These are phyloP conservation scores for Galerucella calmariensis DNA, from an alignment of 2,888 invertebrate genomes.

Conservation along the genomic window DNA sequence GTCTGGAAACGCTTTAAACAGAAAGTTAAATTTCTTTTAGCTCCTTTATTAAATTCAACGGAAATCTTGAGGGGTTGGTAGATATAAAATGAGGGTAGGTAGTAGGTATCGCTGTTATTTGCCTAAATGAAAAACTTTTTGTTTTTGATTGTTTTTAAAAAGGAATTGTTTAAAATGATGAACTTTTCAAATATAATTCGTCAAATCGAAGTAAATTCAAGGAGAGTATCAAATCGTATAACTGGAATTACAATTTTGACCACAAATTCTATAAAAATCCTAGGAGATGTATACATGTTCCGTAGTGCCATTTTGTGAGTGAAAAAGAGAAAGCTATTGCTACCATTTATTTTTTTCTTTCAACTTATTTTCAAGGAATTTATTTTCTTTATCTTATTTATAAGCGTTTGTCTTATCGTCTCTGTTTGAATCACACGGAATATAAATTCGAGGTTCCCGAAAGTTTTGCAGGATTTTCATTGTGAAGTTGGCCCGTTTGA, in stretches of 20 bases:
- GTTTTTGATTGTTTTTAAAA: neutral
- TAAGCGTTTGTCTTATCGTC: too few relatives aligned
- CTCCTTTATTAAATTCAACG: conserved; percentile 1
- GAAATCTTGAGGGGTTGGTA: neutral
- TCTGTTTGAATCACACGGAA: too few relatives aligned
- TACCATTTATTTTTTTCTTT: too few relatives aligned
- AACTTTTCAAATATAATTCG: neutral
- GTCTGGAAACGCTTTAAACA: conserved; percentile 10
- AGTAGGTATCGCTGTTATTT: neutral
- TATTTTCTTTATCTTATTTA: too few relatives aligned
- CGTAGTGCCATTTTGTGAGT: too few relatives aligned
- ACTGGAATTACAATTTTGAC: too few relatives aligned
- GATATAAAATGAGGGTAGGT: neutral
- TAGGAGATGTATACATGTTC: too few relatives aligned
- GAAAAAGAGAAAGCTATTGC: too few relatives aligned
- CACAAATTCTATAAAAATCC: too few relatives aligned
- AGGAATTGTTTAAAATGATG: neutral
- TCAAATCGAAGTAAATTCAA: too few relatives aligned
- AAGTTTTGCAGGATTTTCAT: conserved; percentile 22
- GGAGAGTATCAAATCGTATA: too few relatives aligned
- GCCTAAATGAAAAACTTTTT: neutral
- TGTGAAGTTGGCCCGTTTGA: conserved; percentile 21
- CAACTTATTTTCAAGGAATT: too few relatives aligned
- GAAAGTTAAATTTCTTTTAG: conserved; percentile 17
- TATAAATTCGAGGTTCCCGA: neutral